Evolutionary conservation across 2,888 invertebrate genomes (phyloP).

Genomic region (Neelides folsomi): DNA sequence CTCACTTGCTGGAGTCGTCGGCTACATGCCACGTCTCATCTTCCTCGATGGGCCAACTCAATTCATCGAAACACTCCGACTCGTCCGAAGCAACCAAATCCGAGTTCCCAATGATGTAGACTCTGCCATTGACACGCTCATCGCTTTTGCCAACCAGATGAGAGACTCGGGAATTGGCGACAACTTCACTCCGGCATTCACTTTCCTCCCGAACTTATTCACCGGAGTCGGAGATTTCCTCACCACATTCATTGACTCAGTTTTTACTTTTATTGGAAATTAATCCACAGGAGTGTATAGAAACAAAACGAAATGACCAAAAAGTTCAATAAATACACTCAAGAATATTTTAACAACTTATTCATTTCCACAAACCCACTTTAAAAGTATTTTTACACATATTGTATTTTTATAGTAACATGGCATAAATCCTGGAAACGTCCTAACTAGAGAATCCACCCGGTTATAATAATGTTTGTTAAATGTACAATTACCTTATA

Average conservation of each 20-base stretch:
- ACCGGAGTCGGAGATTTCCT: slow-evolving; percentile 30
- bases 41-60: slow-evolving; percentile 32
- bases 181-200: slow-evolving; percentile 27
- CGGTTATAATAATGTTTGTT: too few species aligned
- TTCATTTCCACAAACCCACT: too few species aligned
- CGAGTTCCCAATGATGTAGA: slow-evolving; percentile 29
- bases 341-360: too few species aligned
- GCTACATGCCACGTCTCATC: slow-evolving; percentile 31
- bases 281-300: background rate
- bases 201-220: slow-evolving; percentile 31
- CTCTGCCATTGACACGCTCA: slow-evolving; percentile 30
- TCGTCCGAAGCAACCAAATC: slow-evolving; percentile 31
- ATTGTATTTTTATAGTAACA: too few species aligned
- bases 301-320: background rate
- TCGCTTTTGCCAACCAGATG: slow-evolving; percentile 29
- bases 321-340: too few species aligned
- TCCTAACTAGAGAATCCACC: too few species aligned
- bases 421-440: too few species aligned
- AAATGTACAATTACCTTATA: too few species aligned
- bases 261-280: slow-evolving; percentile 28
- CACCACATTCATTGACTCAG: slow-evolving; percentile 27
- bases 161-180: slow-evolving; percentile 25
- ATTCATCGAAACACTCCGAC: slow-evolving; percentile 29
- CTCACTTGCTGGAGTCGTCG: slow-evolving; percentile 27
- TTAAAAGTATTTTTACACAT: too few species aligned